phyloP scores from a whole-genome alignment of 2,888 invertebrate species.

The Reticulitermes lucifugus region DNA sequence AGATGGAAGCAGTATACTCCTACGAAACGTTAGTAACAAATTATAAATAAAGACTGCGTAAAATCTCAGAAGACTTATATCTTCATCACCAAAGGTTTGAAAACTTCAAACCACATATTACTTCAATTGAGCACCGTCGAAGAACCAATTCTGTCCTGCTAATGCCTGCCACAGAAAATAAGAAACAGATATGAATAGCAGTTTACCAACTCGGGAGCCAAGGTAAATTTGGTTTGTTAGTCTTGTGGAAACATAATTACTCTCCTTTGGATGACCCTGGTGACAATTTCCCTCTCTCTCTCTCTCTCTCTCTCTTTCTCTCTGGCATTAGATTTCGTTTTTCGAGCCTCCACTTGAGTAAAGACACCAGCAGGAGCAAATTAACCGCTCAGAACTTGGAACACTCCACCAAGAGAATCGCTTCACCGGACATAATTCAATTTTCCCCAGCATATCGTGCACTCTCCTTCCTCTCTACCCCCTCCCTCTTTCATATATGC shows the following conservation, averaged over 20 bases:
- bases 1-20: too few species aligned
- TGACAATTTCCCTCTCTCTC: too few species aligned
- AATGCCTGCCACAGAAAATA: too few species aligned
- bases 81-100: too few species aligned
- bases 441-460: slow-evolving; percentile 23
- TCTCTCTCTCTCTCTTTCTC: too few species aligned
- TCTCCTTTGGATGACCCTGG: slow-evolving; percentile 14
- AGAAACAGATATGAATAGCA: too few species aligned
- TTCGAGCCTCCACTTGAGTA: background rate
- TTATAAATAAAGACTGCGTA: too few species aligned
- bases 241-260: background rate
- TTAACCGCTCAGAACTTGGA: slow-evolving; percentile 24
- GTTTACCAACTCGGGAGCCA: background rate
- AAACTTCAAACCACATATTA: too few species aligned
- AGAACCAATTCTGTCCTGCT: too few species aligned
- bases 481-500: background rate
- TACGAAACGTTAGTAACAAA: too few species aligned
- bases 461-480: background rate
- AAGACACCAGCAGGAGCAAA: slow-evolving; percentile 12
- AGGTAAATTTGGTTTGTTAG: background rate
- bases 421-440: slow-evolving; percentile 42
- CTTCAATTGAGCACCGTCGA: too few species aligned
- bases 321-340: background rate
- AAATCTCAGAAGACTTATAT: too few species aligned
- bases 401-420: slow-evolving; percentile 26